phyloP scores from a whole-genome alignment of 2,888 invertebrate genomes.

The Automeris io region DNA sequence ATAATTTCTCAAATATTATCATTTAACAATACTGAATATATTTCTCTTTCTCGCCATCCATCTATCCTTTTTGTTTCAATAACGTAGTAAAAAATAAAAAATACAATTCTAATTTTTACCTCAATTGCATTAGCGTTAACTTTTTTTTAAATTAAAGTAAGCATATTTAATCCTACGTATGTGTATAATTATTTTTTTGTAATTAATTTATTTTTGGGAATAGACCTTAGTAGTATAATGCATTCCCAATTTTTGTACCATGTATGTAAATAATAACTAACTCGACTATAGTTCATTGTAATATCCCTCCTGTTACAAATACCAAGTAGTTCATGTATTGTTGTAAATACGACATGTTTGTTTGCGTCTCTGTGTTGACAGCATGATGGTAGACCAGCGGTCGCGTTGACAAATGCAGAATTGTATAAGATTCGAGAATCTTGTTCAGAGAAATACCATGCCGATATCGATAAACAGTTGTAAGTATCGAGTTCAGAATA shows the following conservation, averaged over 20 bases:
- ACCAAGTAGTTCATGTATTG: constrained; percentile 2
- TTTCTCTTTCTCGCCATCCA: no score
- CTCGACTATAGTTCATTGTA: background rate
- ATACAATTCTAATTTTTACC: no score
- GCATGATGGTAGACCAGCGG: constrained; percentile 52
- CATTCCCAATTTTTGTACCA: constrained; percentile 1
- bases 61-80: no score
- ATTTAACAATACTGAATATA: no score
- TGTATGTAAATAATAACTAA: constrained; percentile 1
- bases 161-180: no score
- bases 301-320: background rate
- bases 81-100: no score
- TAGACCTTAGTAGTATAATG: no score
- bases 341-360: constrained; percentile 32
- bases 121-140: no score
- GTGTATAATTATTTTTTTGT: no score
- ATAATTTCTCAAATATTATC: no score
- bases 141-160: no score
- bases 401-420: constrained; percentile 30
- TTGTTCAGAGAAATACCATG: constrained; percentile 45
- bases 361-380: constrained; percentile 62
- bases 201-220: no score
- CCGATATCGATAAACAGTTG: constrained; percentile 38
- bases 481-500: constrained; percentile 23
- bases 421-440: constrained; percentile 34